Evolutionary conservation across 2,113 vertebrate genomes (phyloP).

Genomic region (Ptilorrhoa leucosticta): DNA sequence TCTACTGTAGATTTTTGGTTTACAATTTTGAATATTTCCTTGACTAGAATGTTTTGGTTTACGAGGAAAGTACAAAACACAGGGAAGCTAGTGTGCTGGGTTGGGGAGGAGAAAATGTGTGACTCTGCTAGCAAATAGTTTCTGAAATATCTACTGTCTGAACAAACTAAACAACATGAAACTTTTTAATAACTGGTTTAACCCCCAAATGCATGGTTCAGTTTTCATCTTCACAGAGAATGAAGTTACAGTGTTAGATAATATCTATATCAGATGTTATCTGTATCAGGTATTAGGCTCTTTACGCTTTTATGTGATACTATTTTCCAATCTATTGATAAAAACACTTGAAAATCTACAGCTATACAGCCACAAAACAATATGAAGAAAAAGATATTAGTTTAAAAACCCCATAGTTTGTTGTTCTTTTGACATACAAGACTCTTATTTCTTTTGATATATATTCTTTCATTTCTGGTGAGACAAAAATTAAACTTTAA

Average conservation of each 20-base stretch:
- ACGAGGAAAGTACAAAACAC: neutral
- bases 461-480: neutral
- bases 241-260: neutral
- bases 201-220: neutral
- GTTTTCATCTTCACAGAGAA: neutral
- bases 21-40: neutral
- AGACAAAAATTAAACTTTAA: neutral
- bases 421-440: neutral
- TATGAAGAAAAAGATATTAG: neutral
- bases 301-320: neutral
- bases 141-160: neutral
- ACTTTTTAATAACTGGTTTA: neutral
- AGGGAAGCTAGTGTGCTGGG: neutral
- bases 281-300: neutral
- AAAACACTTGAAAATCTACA: neutral
- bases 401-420: neutral
- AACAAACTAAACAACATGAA: neutral
- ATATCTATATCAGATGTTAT: neutral
- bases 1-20: neutral
- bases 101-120: neutral
- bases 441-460: neutral
- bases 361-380: neutral
- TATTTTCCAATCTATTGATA: neutral
- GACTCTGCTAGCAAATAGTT: neutral
- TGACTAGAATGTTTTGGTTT: neutral